Evolutionary conservation across 2,888 invertebrate species (phyloP).

Genomic region (Agrochola lychnidis): DNA sequence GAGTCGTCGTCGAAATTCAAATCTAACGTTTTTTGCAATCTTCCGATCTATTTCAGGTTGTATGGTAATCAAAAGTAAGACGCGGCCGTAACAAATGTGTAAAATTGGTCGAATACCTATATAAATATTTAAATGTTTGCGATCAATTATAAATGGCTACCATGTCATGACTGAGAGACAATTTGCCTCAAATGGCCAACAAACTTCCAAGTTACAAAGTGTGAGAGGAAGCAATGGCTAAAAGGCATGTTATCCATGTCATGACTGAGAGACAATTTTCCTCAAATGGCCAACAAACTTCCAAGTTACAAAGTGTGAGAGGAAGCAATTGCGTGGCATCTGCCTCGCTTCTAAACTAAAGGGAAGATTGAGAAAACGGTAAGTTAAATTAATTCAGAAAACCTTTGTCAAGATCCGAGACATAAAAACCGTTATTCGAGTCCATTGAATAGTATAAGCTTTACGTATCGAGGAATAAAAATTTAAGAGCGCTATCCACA

Average conservation of each 20-base stretch:
- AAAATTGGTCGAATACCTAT: neutral
- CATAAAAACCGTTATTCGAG: constrained; percentile 32
- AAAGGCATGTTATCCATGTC: neutral
- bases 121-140: neutral
- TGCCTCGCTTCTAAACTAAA: constrained; percentile 10
- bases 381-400: constrained; percentile 41
- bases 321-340: constrained; percentile 39
- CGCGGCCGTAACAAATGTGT: no score
- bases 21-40: neutral
- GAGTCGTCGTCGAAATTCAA: neutral
- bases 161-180: neutral
- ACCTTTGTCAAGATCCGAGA: constrained; percentile 7
- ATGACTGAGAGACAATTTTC: constrained; percentile 5
- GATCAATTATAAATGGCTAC: neutral
- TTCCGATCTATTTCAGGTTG: neutral
- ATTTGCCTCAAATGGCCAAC: constrained; percentile 16
- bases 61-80: neutral
- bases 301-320: constrained; percentile 23
- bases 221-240: no score
- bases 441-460: constrained; percentile 6
- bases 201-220: constrained; percentile 24
- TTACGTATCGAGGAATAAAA: neutral
- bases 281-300: constrained; percentile 9
- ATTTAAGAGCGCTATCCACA: neutral
- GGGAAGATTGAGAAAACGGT: constrained; percentile 9